Evolutionary conservation across 2,888 invertebrate species (phyloP).

Genomic region (Salpingus planirostris): DNA sequence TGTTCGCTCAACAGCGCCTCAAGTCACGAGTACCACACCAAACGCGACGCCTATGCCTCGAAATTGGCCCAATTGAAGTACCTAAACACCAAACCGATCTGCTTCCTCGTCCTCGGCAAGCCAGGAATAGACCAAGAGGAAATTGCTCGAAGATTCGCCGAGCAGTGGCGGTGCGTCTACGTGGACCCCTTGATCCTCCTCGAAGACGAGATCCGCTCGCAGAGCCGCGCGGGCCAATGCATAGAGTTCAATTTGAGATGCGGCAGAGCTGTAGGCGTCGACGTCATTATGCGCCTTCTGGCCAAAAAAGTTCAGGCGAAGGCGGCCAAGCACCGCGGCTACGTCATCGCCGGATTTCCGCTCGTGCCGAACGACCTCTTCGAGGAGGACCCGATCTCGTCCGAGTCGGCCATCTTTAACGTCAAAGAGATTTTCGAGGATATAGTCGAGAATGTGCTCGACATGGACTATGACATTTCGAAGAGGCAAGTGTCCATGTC

Average conservation of each 20-base stretch:
- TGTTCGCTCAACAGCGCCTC: conserved; percentile 10
- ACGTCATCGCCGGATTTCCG: conserved; percentile 57
- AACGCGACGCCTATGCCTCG: conserved; percentile 44
- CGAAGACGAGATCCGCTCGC: conserved; percentile 49
- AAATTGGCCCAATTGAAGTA: conserved; percentile 45
- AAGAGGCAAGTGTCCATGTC: background rate
- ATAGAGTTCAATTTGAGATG: conserved; percentile 50
- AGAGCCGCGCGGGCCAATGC: conserved; percentile 48
- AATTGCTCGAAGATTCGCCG: conserved; percentile 49
- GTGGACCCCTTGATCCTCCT: conserved; percentile 50
- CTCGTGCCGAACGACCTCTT: conserved; percentile 45
- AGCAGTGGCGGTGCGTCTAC: conserved; percentile 49
- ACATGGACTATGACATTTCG: conserved; percentile 8
- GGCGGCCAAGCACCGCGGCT: conserved; percentile 51
- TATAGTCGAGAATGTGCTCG: conserved; percentile 24
- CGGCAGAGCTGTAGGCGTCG: conserved; percentile 45
- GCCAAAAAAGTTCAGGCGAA: conserved; percentile 45
- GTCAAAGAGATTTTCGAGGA: conserved; percentile 39
- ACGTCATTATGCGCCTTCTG: conserved; percentile 46
- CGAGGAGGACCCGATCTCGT: conserved; percentile 36
- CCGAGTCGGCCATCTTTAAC: conserved; percentile 37
- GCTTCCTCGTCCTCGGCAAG: conserved; percentile 53
- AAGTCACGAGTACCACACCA: conserved; percentile 1
- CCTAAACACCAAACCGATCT: conserved; percentile 46
- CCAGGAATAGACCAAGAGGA: conserved; percentile 46